Evolutionary conservation across 2,797 vertebrate species (phyloP).

Genomic region (Schizopygopsis pylzovi): DNA sequence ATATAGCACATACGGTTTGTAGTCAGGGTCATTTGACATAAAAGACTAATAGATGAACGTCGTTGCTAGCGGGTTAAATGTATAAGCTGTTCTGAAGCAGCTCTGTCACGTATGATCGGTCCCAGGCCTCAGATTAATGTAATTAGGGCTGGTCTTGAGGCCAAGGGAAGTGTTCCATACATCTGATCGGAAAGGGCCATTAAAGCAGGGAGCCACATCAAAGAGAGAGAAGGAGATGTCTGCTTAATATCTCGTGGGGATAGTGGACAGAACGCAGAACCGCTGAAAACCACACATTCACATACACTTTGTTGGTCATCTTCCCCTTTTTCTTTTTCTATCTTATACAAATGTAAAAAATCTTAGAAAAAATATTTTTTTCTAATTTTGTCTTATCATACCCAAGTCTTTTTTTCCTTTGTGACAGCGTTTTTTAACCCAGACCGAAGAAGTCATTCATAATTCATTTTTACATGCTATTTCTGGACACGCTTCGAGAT

Average conservation of each 20-base stretch:
- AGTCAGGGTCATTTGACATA: slow-evolving; percentile 23
- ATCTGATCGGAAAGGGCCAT: slow-evolving; percentile 84
- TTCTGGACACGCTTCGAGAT: slow-evolving; percentile 26
- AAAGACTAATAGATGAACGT: not conserved
- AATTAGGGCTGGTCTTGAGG: slow-evolving; percentile 70
- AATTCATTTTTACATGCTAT: slow-evolving; percentile 33
- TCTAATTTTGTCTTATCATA: not conserved
- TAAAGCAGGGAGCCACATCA: slow-evolving; percentile 85
- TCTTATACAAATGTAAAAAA: not conserved
- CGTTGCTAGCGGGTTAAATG: slow-evolving; percentile 22
- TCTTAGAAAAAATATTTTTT: no score
- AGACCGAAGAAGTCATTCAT: slow-evolving; percentile 25
- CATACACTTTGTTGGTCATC: slow-evolving; percentile 2
- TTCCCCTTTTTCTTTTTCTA: not conserved
- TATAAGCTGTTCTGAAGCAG: slow-evolving; percentile 55
- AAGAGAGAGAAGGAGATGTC: slow-evolving; percentile 78
- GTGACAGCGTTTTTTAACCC: not conserved
- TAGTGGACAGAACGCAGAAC: slow-evolving; percentile 75
- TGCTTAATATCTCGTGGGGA: slow-evolving; percentile 81
- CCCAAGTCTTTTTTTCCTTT: not conserved
- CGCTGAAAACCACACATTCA: slow-evolving; percentile 46
- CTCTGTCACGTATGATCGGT: slow-evolving; percentile 67
- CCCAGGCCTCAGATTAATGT: slow-evolving; percentile 75
- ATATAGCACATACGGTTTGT: not conserved
- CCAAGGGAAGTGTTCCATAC: slow-evolving; percentile 83